These are phyloP conservation scores for Microtus ochrogaster DNA, from an alignment of 2,113 vertebrate genomes.

Conservation along the genomic window DNA sequence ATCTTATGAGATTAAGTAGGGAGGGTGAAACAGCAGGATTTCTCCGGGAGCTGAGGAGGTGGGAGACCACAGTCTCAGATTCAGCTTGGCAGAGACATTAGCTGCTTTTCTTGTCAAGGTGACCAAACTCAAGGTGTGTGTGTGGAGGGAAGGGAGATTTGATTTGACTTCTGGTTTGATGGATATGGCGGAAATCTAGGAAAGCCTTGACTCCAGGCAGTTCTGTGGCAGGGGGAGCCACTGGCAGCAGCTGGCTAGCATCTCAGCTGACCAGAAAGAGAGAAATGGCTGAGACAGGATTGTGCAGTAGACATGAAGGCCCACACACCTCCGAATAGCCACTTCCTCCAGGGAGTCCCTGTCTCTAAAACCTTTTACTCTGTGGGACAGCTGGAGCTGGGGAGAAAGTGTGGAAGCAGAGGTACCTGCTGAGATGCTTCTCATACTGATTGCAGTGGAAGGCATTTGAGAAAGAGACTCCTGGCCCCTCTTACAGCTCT, in stretches of 20 bases:
- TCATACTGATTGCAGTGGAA: not conserved
- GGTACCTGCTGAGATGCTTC: too few species aligned
- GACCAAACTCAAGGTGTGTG: not conserved
- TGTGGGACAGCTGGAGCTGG: not conserved
- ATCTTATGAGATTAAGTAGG: not conserved
- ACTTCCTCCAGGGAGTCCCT: not conserved
- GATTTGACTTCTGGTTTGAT: too few species aligned
- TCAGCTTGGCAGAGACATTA: not conserved
- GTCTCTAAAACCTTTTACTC: not conserved
- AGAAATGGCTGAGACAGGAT: not conserved
- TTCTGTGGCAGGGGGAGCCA: not conserved
- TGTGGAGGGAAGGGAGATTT: not conserved
- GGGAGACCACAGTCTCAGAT: not conserved
- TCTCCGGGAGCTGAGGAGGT: not conserved
- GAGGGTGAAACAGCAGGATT: not conserved
- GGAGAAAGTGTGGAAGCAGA: not conserved
- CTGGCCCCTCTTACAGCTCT: not conserved
- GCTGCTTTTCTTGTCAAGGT: too few species aligned
- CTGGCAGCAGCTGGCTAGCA: not conserved
- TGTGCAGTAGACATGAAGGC: not conserved
- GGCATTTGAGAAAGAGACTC: not conserved
- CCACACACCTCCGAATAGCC: too few species aligned
- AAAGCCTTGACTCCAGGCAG: not conserved
- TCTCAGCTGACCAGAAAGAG: not conserved
- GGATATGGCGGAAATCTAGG: not conserved